Base-by-base conservation (phyloP, 1,140 invertebrate genomes). In the Aphelenchoides fujianensis region DNA sequence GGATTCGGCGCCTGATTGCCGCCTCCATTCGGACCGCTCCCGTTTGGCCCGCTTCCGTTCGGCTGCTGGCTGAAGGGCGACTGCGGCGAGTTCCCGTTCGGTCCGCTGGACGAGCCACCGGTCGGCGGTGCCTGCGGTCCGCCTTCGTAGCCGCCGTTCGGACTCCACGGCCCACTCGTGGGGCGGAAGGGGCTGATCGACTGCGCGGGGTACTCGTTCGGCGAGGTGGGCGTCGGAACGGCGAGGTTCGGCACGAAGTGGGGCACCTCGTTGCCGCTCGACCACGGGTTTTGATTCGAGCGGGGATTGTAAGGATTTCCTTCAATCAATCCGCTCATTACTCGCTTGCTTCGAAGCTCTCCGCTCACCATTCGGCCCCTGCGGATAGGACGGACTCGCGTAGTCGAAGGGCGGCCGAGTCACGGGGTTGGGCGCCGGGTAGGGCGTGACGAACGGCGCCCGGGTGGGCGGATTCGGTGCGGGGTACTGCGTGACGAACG, bases 341-440 rank as follows among this genome's bases (percentile, higher is more conserved):
- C 7, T 59, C 28, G 34, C 34, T 5, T 19, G 5, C 23, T 7
- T 5, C 34, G 5, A 5, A 59, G 55, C 7, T 19, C 23, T 12
- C 23, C 23, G 34, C 12, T 1, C 53, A 66, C 63, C 63, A 3
- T 66, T 66, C n/a, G 63, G 63, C 32, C 28, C 63, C n/a, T 35
- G 31, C 1, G 16, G 63, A 66, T 66, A 66, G 27, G 63, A 66
- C 32, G 63, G 63, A 19, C 36, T 66, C 12, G 31, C 32, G 3
- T 66, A 66, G n/a, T 66, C 63, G 3, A 36, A 66, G 28, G 63
- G 63, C 16, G 2, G 31, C 31, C 63, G 1, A 16, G 63, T 66
- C 16, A 66, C 63, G 1, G 63, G 63, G 53, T 66, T 66, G 16
- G 63, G 63, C 12, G 63, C 31, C 3, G 63, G 32, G 53, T 66